Evolutionary conservation across 2,888 invertebrate genomes (phyloP).

Genomic region (Eupeodes latifasciatus): DNA sequence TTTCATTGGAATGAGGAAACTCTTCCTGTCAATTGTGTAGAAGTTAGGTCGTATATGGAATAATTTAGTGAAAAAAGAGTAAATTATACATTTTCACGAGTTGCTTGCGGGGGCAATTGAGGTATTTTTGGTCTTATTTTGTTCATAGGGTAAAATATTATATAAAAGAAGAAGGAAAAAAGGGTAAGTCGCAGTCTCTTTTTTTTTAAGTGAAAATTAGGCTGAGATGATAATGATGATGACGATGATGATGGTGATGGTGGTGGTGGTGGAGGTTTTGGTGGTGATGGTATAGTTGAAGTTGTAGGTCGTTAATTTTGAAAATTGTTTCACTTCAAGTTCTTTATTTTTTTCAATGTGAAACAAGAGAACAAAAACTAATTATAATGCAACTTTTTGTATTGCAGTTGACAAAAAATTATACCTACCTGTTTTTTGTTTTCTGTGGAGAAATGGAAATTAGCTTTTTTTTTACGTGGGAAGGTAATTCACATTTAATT

Average conservation of each 20-base stretch:
- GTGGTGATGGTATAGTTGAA: no score
- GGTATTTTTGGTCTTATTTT: not conserved
- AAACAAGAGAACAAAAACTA: constrained; percentile 50
- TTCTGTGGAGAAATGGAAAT: constrained; percentile 30
- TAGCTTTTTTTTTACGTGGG: not conserved
- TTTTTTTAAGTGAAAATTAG: constrained; percentile 41
- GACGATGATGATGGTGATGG: not conserved
- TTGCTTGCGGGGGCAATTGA: constrained; percentile 4
- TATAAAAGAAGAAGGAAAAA: not conserved
- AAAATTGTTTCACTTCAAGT: constrained; percentile 52
- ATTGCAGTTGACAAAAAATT: constrained; percentile 33
- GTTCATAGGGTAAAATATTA: not conserved
- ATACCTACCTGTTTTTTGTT: not conserved
- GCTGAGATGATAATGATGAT: constrained; percentile 31
- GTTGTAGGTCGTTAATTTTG: constrained; percentile 59
- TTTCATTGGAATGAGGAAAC: constrained; percentile 59
- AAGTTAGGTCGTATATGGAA: constrained; percentile 24
- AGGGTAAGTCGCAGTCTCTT: not conserved
- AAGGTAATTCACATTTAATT: constrained; percentile 22
- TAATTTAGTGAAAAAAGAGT: constrained; percentile 66
- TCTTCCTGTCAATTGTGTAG: constrained; percentile 73
- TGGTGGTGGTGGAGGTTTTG: constrained; percentile 7
- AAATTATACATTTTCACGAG: constrained; percentile 68
- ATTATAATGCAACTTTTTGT: constrained; percentile 56
- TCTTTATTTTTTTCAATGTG: constrained; percentile 30